A percentile compares a stretch with the other conserved stretches of the same genome.
phyloP scores from a whole-genome alignment of 2,797 vertebrate species.

The Pseudochaenichthys georgianus region DNA sequence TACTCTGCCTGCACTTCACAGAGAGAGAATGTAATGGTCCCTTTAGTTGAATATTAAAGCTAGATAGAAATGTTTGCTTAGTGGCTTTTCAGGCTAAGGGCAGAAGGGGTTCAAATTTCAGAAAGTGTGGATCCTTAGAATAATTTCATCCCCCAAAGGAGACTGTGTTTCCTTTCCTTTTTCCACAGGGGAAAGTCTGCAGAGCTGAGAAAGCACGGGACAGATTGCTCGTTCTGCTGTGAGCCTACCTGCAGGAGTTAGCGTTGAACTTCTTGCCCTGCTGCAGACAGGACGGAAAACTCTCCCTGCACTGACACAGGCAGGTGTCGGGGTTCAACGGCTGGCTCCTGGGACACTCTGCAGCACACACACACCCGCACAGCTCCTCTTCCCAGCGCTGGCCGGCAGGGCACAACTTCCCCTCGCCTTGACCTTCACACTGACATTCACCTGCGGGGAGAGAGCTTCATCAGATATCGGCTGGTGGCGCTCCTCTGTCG shows the following conservation, averaged over 20 bases:
- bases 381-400: conserved; percentile 83
- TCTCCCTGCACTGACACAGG: conserved; percentile 84
- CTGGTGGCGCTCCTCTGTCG: neutral
- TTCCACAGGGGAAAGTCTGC: neutral
- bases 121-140: conserved; percentile 12
- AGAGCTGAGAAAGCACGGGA: neutral
- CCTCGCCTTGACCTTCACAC: conserved; percentile 74
- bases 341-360: conserved; percentile 77
- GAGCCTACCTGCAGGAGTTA: conserved; percentile 81
- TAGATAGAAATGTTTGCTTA: neutral
- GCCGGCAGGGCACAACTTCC: conserved; percentile 73
- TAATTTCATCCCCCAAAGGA: conserved; percentile 25
- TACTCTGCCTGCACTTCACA: no score
- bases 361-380: conserved; percentile 81
- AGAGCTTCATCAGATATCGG: neutral
- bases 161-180: neutral
- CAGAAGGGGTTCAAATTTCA: neutral
- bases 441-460: conserved; percentile 78
- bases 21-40: no score
- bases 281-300: conserved; percentile 76
- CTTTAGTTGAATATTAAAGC: no score
- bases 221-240: neutral
- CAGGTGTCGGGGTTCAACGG: conserved; percentile 83
- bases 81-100: neutral
- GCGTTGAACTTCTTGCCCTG: conserved; percentile 83